phyloP scores from a whole-genome alignment of 2,888 invertebrate genomes.

The Cantharis rufa region DNA sequence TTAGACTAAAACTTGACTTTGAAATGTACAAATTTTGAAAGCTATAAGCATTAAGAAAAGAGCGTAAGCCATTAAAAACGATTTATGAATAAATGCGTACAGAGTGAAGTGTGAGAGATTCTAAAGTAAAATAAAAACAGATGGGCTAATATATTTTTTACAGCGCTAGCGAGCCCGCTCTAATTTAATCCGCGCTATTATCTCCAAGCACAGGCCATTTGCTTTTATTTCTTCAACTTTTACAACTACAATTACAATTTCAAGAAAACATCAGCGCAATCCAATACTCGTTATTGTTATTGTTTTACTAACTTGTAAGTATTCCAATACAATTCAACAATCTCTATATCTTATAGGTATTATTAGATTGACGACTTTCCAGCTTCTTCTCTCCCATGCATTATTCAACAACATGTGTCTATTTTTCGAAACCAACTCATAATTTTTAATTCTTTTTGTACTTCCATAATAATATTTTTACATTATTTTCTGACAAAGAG shows the following conservation, averaged over 20 bases:
- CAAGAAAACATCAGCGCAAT: slow-evolving; percentile 43
- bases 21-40: slow-evolving; percentile 11
- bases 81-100: slow-evolving; percentile 35
- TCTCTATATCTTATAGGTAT: neutral
- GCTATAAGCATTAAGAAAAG: slow-evolving; percentile 19
- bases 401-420: neutral
- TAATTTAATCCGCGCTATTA: slow-evolving; percentile 52
- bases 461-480: neutral
- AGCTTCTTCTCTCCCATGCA: neutral
- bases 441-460: neutral
- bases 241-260: slow-evolving; percentile 46
- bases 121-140: slow-evolving; percentile 50
- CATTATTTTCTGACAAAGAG: no score
- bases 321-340: slow-evolving; percentile 11
- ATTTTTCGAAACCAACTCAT: neutral
- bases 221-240: slow-evolving; percentile 50
- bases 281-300: slow-evolving; percentile 41
- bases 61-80: slow-evolving; percentile 30
- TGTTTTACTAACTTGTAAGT: slow-evolving; percentile 25
- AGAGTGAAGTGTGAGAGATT: slow-evolving; percentile 34
- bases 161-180: slow-evolving; percentile 44
- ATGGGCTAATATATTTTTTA: slow-evolving; percentile 50
- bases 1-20: slow-evolving; percentile 14
- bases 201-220: slow-evolving; percentile 50
- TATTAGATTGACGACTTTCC: neutral